Percentiles rank a stretch among this genome's conserved stretches.
phyloP scores from a whole-genome alignment of 2,113 vertebrate genomes.

The Campylomormyrus tamandua region DNA sequence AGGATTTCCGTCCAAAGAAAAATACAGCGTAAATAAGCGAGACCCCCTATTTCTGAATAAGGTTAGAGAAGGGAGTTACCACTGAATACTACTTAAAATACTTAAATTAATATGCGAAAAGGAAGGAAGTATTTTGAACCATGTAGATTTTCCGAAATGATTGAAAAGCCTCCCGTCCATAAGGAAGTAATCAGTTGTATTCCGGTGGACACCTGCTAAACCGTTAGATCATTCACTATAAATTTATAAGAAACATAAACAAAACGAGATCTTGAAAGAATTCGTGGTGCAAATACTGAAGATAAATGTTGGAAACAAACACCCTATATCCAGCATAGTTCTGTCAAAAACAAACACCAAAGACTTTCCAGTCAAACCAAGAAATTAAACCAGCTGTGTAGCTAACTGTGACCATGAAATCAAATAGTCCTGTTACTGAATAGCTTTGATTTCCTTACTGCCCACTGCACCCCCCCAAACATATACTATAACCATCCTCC shows the following conservation, averaged over 20 bases:
- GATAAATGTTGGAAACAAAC: background rate
- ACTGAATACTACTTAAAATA: background rate
- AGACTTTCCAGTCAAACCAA: background rate
- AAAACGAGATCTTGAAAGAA: background rate
- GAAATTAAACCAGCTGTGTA: background rate
- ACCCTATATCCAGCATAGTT: background rate
- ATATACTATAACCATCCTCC: background rate
- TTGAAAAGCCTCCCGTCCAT: background rate
- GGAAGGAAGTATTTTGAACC: background rate
- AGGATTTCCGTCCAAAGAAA: background rate
- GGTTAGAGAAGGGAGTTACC: background rate
- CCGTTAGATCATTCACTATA: background rate
- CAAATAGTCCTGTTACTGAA: background rate
- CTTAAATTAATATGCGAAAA: background rate
- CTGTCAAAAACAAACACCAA: background rate
- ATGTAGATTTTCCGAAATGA: background rate
- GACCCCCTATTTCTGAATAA: background rate
- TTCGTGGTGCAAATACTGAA: background rate
- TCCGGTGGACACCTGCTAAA: background rate
- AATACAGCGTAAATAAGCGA: background rate
- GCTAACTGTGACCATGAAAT: background rate
- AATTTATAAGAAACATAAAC: background rate
- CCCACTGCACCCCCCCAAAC: background rate
- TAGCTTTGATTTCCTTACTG: background rate
- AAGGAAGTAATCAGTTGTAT: background rate